These are phyloP conservation scores for Hydriomena furcata DNA, from an alignment of 2,888 invertebrate species.

Conservation along the genomic window DNA sequence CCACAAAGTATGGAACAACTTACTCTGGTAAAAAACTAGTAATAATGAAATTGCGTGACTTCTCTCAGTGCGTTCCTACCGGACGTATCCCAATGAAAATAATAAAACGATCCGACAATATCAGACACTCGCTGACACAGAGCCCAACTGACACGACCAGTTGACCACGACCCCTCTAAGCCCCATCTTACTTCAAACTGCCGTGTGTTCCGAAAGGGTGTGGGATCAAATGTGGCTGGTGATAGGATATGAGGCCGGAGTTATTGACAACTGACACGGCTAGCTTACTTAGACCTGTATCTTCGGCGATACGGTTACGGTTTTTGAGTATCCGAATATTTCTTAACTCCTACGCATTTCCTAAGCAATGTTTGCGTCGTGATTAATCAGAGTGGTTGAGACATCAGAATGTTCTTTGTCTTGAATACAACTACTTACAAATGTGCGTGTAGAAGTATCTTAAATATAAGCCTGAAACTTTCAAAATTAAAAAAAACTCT, in stretches of 20 bases:
- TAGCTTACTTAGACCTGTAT: conserved; percentile 5
- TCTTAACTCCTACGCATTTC: no score
- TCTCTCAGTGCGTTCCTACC: conserved; percentile 23
- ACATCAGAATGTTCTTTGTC: no score
- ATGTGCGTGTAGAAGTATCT: no score
- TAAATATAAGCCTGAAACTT: no score
- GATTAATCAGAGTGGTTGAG: no score
- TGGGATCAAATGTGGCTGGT: conserved; percentile 22
- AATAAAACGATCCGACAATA: conserved; percentile 36
- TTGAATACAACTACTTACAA: no score
- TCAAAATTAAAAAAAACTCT: no score
- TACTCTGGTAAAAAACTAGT: not conserved
- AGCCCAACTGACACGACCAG: conserved; percentile 25
- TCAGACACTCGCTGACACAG: conserved; percentile 36
- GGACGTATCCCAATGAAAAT: conserved; percentile 30
- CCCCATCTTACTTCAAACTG: not conserved
- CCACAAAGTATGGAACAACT: no score
- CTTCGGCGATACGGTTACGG: not conserved
- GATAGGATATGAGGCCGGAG: conserved; percentile 15
- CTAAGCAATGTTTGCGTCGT: no score
- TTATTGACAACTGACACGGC: conserved; percentile 24
- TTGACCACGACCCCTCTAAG: conserved; percentile 17
- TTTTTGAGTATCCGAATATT: conserved; percentile 2
- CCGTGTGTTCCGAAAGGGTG: conserved; percentile 3
- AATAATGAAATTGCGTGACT: not conserved